Evolutionary conservation across 2,888 invertebrate genomes (phyloP), one percentile per base, ranked within the genome.

Genomic region (Barypeithes pellucidus): DNA sequence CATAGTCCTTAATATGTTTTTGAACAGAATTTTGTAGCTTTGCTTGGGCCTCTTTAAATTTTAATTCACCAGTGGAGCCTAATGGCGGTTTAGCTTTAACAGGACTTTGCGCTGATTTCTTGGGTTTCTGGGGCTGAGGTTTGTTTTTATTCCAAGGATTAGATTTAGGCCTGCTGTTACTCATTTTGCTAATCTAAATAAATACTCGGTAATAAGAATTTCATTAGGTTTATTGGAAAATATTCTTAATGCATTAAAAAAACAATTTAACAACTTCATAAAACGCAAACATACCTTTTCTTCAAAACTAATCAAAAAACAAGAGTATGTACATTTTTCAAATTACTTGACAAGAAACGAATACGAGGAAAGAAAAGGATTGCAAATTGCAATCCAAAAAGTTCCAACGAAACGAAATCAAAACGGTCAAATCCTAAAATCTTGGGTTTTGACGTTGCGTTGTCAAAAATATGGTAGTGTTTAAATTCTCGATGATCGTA

Each of bases 21-120:
- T 88, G 85, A 8, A 88, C 88, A 18, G 88, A 86, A 73, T 86
- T 87, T 70, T 88, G 86, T 67, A 89, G 84, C 78, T 87, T 87
- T 11, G 82, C 82, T 75, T 88, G 88, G 0, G 86, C 87, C 79
- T 87, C 86, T 80, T 86, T 84, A 77, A 88, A 89, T 80, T 85
- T 86, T 24, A 77, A 71, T 77, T 84, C 84, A 14, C 82, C 78
- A 45, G 81, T 72, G 33, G 77, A 78, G 3, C 16, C 14, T 43
- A 45, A 39, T 14, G 78, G 73, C 22, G 61, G 68, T 72, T 61
- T 72, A 29, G 60, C 43, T 69, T 69, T 77, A 18, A 61, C 76
- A 4, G 57, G 22, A 57, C 43, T 69, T 61, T 47, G 47, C 16
- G 39, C 14, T 14, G 65, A 45, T 18, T 76, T 75, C 67, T 75